phyloP scores from a whole-genome alignment of 2,113 vertebrate species.

The Colius striatus region DNA sequence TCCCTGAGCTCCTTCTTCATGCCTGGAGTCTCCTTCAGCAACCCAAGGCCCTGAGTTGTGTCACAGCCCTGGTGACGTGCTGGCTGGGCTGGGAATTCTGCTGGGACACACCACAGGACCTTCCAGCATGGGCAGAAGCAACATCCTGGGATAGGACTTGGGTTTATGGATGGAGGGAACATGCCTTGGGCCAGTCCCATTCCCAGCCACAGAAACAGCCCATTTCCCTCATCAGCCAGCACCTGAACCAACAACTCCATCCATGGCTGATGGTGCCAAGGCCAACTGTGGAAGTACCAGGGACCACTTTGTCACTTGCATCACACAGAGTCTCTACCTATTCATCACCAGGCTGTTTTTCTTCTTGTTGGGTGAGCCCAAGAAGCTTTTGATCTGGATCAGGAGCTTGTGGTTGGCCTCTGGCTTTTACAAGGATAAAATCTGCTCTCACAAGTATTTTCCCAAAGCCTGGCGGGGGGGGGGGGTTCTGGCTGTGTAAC shows the following conservation, averaged over 20 bases:
- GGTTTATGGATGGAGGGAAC: background rate
- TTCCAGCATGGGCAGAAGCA: background rate
- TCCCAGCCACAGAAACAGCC: background rate
- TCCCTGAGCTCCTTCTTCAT: background rate
- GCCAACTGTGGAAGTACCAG: background rate
- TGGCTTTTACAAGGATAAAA: background rate
- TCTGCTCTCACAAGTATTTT: background rate
- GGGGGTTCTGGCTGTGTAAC: background rate
- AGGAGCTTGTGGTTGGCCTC: background rate
- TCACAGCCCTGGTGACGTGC: fast-evolving
- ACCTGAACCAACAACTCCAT: background rate
- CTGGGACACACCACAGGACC: background rate
- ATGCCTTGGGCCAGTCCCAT: background rate
- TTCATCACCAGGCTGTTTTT: background rate
- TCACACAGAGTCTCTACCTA: background rate
- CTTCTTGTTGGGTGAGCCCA: background rate
- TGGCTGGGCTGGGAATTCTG: background rate
- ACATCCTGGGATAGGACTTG: fast-evolving
- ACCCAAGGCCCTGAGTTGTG: background rate
- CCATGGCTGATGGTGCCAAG: background rate
- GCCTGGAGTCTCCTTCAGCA: background rate
- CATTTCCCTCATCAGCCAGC: background rate
- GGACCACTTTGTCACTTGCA: fast-evolving
- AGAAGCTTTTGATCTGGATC: background rate
- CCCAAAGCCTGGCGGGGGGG: background rate